phyloP scores from a whole-genome alignment of 2,888 invertebrate genomes.

The Melanotus villosus region DNA sequence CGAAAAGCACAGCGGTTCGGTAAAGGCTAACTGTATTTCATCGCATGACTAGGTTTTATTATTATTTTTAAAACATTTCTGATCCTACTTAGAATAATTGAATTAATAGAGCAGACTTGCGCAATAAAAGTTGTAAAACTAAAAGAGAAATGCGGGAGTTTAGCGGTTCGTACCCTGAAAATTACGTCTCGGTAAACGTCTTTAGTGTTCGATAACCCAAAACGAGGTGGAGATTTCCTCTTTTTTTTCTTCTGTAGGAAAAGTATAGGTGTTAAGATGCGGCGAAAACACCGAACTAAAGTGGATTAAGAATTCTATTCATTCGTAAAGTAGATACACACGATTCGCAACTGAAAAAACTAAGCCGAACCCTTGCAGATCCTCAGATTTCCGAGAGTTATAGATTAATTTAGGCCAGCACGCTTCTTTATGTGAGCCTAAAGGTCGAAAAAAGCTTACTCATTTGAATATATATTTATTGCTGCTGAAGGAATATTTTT shows the following conservation, averaged over 20 bases:
- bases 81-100: conserved; percentile 4
- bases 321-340: background rate
- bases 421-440: conserved; percentile 13
- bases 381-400: conserved; percentile 9
- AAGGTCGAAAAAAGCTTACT: conserved; percentile 39
- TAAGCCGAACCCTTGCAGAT: background rate
- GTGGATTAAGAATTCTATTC: conserved; percentile 1
- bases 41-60: conserved; percentile 6
- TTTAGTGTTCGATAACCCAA: no score
- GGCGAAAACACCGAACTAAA: background rate
- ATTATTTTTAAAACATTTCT: background rate
- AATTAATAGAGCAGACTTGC: background rate
- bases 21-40: background rate
- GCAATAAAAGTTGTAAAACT: background rate
- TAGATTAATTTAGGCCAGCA: conserved; percentile 38
- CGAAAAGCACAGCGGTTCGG: background rate
- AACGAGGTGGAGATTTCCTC: no score
- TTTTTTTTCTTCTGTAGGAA: background rate
- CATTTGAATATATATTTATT: conserved; percentile 42
- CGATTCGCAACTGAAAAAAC: background rate
- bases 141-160: no score
- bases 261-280: no score
- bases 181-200: no score
- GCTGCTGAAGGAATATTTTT: conserved; percentile 28
- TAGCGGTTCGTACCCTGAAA: no score